phyloP scores from a whole-genome alignment of 1,140 invertebrate species.

The Sarcophaga bullata region DNA sequence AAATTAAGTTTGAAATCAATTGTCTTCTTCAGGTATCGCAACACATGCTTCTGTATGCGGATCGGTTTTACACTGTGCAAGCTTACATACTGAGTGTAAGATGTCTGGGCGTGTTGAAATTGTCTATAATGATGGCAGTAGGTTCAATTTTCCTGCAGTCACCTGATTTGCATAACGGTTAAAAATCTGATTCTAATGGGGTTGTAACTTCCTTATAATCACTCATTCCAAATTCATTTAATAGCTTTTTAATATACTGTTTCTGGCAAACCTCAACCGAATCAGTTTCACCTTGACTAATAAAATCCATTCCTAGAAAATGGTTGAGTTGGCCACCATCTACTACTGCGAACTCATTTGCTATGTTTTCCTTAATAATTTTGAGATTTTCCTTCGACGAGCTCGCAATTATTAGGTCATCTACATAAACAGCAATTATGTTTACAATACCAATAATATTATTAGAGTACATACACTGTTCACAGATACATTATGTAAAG shows the following conservation, averaged over 20 bases:
- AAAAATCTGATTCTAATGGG: conserved; percentile 5
- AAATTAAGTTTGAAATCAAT: conserved; percentile 45
- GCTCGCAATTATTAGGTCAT: conserved; percentile 35
- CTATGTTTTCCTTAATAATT: conserved; percentile 1
- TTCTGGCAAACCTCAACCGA: not conserved
- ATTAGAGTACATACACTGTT: conserved; percentile 56
- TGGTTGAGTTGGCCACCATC: conserved; percentile 6
- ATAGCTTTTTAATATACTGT: not conserved
- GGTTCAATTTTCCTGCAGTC: conserved; percentile 42
- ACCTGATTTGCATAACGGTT: not conserved
- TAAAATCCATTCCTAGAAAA: conserved; percentile 20
- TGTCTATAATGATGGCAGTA: conserved; percentile 58
- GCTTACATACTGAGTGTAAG: conserved; percentile 57
- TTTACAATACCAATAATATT: not conserved
- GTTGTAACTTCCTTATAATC: not conserved
- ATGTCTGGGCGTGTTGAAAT: conserved; percentile 64
- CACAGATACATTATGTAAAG: conserved; percentile 38
- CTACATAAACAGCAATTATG: conserved; percentile 39
- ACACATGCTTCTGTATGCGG: conserved; percentile 56
- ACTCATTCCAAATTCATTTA: not conserved
- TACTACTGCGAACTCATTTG: not conserved
- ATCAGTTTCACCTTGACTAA: not conserved
- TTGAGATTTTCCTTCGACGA: not conserved
- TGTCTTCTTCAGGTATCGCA: conserved; percentile 62
- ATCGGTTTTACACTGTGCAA: conserved; percentile 59